These are phyloP conservation scores for Theristicus caerulescens DNA, from an alignment of 2,113 vertebrate genomes.

Conservation along the genomic window DNA sequence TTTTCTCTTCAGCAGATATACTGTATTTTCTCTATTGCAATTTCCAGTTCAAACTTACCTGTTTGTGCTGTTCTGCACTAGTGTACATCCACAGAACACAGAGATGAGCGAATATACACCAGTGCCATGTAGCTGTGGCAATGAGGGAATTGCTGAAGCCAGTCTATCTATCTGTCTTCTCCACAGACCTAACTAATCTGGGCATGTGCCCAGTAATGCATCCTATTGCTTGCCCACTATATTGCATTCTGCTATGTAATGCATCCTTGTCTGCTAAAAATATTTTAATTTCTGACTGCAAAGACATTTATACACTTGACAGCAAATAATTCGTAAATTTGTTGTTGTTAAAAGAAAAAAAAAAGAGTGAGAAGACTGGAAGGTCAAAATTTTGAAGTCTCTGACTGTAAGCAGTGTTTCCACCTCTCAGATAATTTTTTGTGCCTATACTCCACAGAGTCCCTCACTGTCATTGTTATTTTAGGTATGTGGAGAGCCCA, in stretches of 20 bases:
- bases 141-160: background rate
- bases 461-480: accelerated
- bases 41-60: background rate
- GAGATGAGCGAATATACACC: background rate
- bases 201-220: background rate
- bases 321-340: background rate
- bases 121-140: background rate
- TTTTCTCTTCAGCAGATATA: background rate
- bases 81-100: background rate
- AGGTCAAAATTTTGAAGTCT: background rate
- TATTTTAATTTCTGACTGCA: background rate
- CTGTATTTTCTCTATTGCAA: background rate
- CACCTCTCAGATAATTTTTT: background rate
- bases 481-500: background rate
- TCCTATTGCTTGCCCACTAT: background rate
- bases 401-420: background rate
- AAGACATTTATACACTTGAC: background rate
- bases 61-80: background rate
- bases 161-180: background rate
- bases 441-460: background rate
- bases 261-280: background rate
- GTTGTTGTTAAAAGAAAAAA: background rate
- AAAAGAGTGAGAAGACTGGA: background rate
- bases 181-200: background rate
- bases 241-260: background rate